These are phyloP conservation scores for Eupithecia exiguata DNA, from an alignment of 2,888 invertebrate species.

Conservation along the genomic window DNA sequence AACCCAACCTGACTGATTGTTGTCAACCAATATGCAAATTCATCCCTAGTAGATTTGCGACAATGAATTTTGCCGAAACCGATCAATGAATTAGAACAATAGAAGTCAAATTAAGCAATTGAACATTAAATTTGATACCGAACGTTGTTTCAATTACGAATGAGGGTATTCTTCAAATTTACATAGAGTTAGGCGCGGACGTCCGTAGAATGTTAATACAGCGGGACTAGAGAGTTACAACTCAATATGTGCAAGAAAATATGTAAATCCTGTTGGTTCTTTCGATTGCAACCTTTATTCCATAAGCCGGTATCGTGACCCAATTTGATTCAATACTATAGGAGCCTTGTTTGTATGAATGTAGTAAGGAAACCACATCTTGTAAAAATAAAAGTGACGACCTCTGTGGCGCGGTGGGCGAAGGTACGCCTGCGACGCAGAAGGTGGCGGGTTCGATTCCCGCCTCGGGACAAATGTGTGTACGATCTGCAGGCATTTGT, in stretches of 20 bases:
- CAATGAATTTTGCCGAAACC: slow-evolving; percentile 11
- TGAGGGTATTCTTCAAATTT: slow-evolving; percentile 49
- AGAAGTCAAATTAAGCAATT: slow-evolving; percentile 32
- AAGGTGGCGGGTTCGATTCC: too few species aligned
- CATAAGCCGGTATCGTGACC: neutral
- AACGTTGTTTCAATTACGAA: slow-evolving; percentile 42
- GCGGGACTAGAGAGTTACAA: slow-evolving; percentile 26
- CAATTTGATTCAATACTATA: neutral
- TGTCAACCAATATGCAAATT: slow-evolving; percentile 11
- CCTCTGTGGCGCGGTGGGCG: too few species aligned
- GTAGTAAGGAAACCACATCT: neutral
- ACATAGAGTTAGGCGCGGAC: slow-evolving; percentile 44
- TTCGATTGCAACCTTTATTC: neutral
- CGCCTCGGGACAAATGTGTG: too few species aligned
- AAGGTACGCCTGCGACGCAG: too few species aligned
- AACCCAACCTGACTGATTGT: neutral
- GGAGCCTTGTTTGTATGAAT: neutral
- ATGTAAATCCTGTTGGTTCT: slow-evolving; percentile 18
- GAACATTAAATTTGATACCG: slow-evolving; percentile 35
- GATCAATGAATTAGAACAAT: slow-evolving; percentile 23
- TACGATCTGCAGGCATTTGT: too few species aligned
- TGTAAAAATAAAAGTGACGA: neutral
- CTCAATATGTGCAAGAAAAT: slow-evolving; percentile 39
- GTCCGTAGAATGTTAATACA: slow-evolving; percentile 39
- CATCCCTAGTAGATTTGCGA: neutral